Evolutionary conservation across 2,113 vertebrate species (phyloP), one percentile per base, ranked within the genome.

Genomic region (Siniperca chuatsi): DNA sequence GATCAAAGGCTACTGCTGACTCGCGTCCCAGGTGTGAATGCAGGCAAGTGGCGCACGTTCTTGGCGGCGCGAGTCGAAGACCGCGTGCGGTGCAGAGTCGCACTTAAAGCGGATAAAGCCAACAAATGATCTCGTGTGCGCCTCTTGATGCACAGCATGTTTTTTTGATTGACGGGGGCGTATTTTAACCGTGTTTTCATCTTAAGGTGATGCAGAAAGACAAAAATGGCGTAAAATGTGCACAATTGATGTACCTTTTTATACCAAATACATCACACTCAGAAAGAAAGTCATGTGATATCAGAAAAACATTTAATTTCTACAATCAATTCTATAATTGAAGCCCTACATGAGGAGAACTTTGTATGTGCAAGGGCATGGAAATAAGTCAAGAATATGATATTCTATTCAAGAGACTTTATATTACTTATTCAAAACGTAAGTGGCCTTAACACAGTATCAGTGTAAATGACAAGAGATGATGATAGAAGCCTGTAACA

Each of bases 21-120:
- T 48, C 70, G 25, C 23, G 62, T 4, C 33, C 18, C 46, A 75
- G 70, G 75, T 78, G 87, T 81, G 79, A 79, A 79, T 61, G 16
- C 20, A 46, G 20, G 21, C 37, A 20, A 16, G 42, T 37, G 75
- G 35, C 42, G 61, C 69, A 73, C 20, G 25, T 37, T 35, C 21
- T 25, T 9, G 0, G 15, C 18, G 50, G 52, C 77, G 64, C 61
- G 58, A 66, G 61, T 52, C 61, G 20, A 21, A 40, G 33, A 52
- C 46, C 67, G 69, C 67, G 60, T 71, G 81, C 68, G 6, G 42
- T 6, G 10, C 8, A 12, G 46, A 52, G 44, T 40, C 42, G 25
- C 23, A 8, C 10, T 44, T 29, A 60, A 25, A 33, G 52, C 40
- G 35, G 29, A 29, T 29, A 29, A 29, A 29, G 29, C 29, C 40